Percentiles rank a stretch among this genome's conserved stretches.
These are phyloP conservation scores for Pogonomyrmex californicus DNA, from an alignment of 1,140 invertebrate genomes.

Conservation along the genomic window DNA sequence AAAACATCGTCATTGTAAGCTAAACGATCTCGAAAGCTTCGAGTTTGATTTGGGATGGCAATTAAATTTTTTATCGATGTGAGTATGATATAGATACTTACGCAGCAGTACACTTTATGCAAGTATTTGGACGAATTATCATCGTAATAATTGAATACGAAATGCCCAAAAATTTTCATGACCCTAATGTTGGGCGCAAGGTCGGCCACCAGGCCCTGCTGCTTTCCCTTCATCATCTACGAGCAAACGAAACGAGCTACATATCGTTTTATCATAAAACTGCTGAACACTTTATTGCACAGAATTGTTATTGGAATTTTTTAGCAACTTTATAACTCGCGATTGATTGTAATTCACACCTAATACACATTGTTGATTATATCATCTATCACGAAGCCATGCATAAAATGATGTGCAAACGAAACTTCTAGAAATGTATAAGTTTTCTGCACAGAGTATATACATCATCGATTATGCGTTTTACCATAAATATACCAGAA, in stretches of 20 bases:
- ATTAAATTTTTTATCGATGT: background rate
- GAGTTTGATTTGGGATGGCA: background rate
- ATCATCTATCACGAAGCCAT: background rate
- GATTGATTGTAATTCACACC: background rate
- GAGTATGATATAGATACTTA: constrained; percentile 76
- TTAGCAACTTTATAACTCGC: background rate
- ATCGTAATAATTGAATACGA: constrained; percentile 92
- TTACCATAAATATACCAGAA: too few relatives aligned
- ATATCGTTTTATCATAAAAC: background rate
- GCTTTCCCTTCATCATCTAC: constrained; percentile 88
- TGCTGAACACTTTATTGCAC: background rate
- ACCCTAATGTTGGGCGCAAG: constrained; percentile 93
- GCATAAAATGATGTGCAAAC: background rate
- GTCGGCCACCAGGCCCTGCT: constrained; percentile 92
- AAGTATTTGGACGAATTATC: constrained; percentile 83
- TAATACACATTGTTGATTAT: background rate
- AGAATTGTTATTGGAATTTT: background rate
- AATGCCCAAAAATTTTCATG: constrained; percentile 92
- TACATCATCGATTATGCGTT: background rate
- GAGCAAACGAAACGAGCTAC: constrained; percentile 33
- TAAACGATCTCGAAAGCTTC: background rate
- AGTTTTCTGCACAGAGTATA: background rate
- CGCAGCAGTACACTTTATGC: constrained; percentile 82
- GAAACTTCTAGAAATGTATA: constrained; percentile 11
- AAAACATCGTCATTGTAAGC: background rate